These are phyloP conservation scores for Augochlora pura DNA, from an alignment of 1,140 invertebrate species.

Conservation along the genomic window DNA sequence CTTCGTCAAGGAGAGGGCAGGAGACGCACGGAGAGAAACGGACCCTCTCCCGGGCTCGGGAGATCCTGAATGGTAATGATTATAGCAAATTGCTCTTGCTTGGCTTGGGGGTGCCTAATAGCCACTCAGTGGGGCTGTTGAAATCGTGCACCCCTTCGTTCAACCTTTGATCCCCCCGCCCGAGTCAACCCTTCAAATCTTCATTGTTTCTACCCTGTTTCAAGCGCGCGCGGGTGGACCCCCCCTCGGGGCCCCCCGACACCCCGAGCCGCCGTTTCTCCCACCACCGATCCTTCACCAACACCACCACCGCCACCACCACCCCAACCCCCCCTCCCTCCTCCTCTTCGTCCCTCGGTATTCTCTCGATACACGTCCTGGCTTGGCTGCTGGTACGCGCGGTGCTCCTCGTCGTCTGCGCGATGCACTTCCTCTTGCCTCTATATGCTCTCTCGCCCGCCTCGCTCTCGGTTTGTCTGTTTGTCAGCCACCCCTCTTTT, in stretches of 20 bases:
- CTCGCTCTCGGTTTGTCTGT: conserved; percentile 25
- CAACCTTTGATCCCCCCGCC: conserved; percentile 76
- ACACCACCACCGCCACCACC: no score
- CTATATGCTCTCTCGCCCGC: not conserved
- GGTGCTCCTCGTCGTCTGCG: conserved; percentile 29
- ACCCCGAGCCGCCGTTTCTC: not conserved
- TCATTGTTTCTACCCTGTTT: conserved; percentile 71
- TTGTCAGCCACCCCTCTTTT: conserved; percentile 10
- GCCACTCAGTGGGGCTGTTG: conserved; percentile 76
- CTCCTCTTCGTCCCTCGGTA: no score
- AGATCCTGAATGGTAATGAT: conserved; percentile 76
- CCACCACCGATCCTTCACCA: no score
- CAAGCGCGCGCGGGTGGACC: conserved; percentile 43
- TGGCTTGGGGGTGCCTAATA: conserved; percentile 73
- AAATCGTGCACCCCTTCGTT: conserved; percentile 71
- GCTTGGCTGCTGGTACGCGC: no score
- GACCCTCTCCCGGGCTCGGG: conserved; percentile 68
- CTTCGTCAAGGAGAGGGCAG: conserved; percentile 52
- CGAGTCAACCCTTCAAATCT: conserved; percentile 73
- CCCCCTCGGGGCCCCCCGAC: conserved; percentile 4
- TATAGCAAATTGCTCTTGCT: conserved; percentile 75
- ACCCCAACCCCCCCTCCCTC: no score
- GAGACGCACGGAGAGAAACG: conserved; percentile 60
- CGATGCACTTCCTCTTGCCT: conserved; percentile 44
- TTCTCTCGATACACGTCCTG: conserved; percentile 56